Conservation (phyloP, 2,888 invertebrate species). For the Cheilosia vernalis region DNA sequence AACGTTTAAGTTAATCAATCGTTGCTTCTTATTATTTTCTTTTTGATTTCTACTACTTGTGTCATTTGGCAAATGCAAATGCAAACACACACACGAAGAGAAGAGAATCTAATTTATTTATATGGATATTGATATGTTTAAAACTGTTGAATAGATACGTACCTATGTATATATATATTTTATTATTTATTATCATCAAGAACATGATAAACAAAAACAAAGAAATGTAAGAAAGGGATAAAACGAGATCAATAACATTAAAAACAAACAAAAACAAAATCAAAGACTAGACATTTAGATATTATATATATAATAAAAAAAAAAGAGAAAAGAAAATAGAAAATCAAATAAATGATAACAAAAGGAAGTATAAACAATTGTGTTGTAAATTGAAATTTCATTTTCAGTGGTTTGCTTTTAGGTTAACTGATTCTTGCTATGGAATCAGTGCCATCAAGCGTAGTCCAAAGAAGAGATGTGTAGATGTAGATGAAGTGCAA, state of each 20-base stretch:
- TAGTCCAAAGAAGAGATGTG: no score
- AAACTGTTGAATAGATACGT: conserved; percentile 60
- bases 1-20: conserved; percentile 21
- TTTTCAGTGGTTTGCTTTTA: no score
- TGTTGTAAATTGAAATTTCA: background rate
- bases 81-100: conserved; percentile 5
- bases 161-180: conserved; percentile 60
- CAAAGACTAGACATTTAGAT: conserved; percentile 66
- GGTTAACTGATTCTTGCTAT: no score
- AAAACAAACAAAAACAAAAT: conserved; percentile 49
- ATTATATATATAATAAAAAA: conserved; percentile 15
- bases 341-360: conserved; percentile 66
- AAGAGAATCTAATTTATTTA: conserved; percentile 60
- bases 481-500: no score
- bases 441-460: no score
- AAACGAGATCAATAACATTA: conserved; percentile 35
- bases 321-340: conserved; percentile 13
- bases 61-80: conserved; percentile 5
- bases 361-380: conserved; percentile 31
- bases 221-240: conserved; percentile 12
- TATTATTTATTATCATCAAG: conserved; percentile 61
- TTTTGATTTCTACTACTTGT: conserved; percentile 31
- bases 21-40: conserved; percentile 16
- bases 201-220: conserved; percentile 37
- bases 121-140: conserved; percentile 58